phyloP scores from a whole-genome alignment of 2,113 vertebrate genomes.

The Nannobrachium achirus region DNA sequence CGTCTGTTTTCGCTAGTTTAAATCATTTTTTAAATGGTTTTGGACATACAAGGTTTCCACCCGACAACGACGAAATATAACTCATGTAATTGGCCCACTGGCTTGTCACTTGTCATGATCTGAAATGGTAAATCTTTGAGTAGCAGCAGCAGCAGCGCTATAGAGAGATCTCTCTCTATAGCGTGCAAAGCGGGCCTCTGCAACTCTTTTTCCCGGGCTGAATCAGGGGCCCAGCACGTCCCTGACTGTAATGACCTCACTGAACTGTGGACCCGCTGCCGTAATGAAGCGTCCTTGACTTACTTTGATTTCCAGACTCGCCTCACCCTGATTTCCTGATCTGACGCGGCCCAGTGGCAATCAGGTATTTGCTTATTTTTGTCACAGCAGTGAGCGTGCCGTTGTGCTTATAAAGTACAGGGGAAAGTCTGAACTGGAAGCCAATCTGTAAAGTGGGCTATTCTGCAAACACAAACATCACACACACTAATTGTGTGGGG shows the following conservation, averaged over 20 bases:
- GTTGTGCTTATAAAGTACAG: neutral
- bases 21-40: too few relatives aligned
- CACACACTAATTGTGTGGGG: neutral
- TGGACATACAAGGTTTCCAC: too few relatives aligned
- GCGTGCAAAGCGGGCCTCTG: too few relatives aligned
- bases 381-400: constrained; percentile 10
- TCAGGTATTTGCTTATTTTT: constrained; percentile 24
- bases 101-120: too few relatives aligned
- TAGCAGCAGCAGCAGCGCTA: too few relatives aligned
- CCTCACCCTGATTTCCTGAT: constrained; percentile 36
- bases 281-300: constrained; percentile 37
- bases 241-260: constrained; percentile 39
- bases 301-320: constrained; percentile 29
- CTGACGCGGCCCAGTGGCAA: constrained; percentile 30
- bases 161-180: too few relatives aligned
- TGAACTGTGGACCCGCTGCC: constrained; percentile 22
- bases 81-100: too few relatives aligned
- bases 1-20: too few relatives aligned
- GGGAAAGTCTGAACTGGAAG: constrained; percentile 23
- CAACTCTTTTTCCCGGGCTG: too few relatives aligned
- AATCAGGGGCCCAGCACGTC: too few relatives aligned
- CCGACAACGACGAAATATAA: too few relatives aligned
- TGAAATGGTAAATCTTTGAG: too few relatives aligned
- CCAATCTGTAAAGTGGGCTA: constrained; percentile 20
- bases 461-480: constrained; percentile 29